Percentiles rank a stretch among this genome's conserved stretches.
Evolutionary conservation across 1,140 invertebrate species (phyloP).

Genomic region (Calycopis cecrops): DNA sequence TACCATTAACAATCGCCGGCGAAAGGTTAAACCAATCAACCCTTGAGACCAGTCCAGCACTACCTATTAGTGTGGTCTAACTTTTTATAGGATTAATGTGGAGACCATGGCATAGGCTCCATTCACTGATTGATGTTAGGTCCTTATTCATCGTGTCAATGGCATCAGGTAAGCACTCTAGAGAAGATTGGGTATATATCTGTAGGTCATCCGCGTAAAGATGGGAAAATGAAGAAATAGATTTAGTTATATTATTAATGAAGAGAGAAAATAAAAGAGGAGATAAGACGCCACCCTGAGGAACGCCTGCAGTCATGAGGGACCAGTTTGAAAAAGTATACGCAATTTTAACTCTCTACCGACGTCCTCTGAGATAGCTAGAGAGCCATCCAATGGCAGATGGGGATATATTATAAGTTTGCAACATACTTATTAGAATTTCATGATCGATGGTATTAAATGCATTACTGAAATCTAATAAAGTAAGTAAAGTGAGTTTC

Average conservation of each 20-base stretch:
- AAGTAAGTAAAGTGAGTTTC: background rate
- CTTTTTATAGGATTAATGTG: background rate
- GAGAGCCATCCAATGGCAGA: too few relatives aligned
- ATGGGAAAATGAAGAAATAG: background rate
- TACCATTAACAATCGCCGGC: too few relatives aligned
- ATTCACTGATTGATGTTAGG: background rate
- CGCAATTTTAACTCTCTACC: too few relatives aligned
- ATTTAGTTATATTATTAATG: too few relatives aligned
- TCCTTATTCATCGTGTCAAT: slow-evolving; percentile 2
- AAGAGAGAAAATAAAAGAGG: background rate
- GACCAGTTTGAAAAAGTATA: background rate
- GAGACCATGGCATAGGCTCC: background rate
- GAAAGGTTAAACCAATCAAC: background rate
- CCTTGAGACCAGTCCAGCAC: background rate
- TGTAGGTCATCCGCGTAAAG: background rate
- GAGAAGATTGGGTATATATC: background rate
- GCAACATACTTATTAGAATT: too few relatives aligned
- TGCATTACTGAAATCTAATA: too few relatives aligned
- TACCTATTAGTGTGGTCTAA: background rate
- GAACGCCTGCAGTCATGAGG: background rate
- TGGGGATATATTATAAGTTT: too few relatives aligned
- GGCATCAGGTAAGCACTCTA: background rate
- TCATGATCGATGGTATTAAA: too few relatives aligned
- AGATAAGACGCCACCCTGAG: background rate
- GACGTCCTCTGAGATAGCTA: too few relatives aligned